A percentile compares a stretch with the other conserved stretches of the same genome.
phyloP scores from a whole-genome alignment of 2,797 vertebrate genomes.

The Takifugu ocellatus region DNA sequence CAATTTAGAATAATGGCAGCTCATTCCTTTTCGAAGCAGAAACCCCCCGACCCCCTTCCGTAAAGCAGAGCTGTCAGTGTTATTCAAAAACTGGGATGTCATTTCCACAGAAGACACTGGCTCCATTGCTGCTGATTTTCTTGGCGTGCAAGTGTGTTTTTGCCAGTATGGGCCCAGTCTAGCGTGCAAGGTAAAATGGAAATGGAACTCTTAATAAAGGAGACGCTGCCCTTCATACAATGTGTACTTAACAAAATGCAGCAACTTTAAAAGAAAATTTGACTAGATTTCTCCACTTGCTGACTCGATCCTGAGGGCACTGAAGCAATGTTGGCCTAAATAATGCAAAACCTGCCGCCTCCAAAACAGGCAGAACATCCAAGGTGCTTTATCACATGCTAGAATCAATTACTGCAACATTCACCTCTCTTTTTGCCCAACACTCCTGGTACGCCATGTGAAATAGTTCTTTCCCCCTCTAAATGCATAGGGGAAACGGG shows the following conservation, averaged over 20 bases:
- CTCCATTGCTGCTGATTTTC: too few relatives aligned
- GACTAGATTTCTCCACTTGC: background rate
- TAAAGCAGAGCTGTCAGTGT: conserved; percentile 14
- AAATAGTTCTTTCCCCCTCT: background rate
- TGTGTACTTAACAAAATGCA: too few relatives aligned
- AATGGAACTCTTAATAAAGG: too few relatives aligned
- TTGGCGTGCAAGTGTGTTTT: too few relatives aligned
- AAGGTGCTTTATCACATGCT: background rate
- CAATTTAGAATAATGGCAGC: conserved; percentile 37
- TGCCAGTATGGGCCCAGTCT: too few relatives aligned
- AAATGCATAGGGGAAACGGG: background rate
- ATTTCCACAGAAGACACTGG: too few relatives aligned
- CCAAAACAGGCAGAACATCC: background rate
- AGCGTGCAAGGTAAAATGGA: too few relatives aligned
- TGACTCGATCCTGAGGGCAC: conserved; percentile 14
- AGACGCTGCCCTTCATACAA: too few relatives aligned
- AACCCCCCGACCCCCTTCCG: background rate
- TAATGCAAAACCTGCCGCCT: conserved; percentile 3
- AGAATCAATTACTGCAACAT: conserved; percentile 8
- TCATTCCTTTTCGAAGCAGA: conserved; percentile 30
- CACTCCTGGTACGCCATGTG: background rate
- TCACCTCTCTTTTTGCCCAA: conserved; percentile 10
- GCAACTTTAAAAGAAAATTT: too few relatives aligned
- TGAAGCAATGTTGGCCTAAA: conserved; percentile 10
- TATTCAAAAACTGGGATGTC: background rate